A percentile compares a stretch with the other conserved stretches of the same genome.
Conservation (phyloP, 2,113 vertebrate species). For the Scomber scombrus region DNA sequence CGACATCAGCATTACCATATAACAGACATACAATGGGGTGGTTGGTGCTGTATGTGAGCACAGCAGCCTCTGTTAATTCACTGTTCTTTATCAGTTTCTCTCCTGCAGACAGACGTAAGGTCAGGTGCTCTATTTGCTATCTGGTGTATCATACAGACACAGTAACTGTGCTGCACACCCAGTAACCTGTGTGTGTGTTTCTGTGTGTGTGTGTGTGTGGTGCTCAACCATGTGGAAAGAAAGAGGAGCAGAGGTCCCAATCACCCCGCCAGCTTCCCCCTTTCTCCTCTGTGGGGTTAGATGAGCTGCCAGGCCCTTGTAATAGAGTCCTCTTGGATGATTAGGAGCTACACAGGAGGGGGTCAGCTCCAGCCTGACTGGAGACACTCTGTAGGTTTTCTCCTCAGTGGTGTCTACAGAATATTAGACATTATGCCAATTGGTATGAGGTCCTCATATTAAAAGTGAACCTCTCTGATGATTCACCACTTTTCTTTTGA, state of each 20-base stretch:
- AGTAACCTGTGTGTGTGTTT: slow-evolving; percentile 31
- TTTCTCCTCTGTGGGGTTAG: slow-evolving; percentile 65
- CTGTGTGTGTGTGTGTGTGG: slow-evolving; percentile 38
- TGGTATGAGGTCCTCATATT: slow-evolving; percentile 32
- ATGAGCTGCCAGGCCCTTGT: slow-evolving; percentile 78
- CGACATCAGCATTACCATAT: slow-evolving; percentile 64
- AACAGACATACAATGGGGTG: slow-evolving; percentile 39
- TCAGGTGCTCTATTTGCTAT: slow-evolving; percentile 90
- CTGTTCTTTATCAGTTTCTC: slow-evolving; percentile 58
- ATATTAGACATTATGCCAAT: slow-evolving; percentile 57
- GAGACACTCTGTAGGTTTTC: slow-evolving; percentile 56
- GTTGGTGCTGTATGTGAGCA: slow-evolving; percentile 3
- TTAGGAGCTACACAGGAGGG: slow-evolving; percentile 77
- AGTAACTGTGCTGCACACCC: slow-evolving; percentile 46
- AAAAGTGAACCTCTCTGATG: slow-evolving; percentile 29
- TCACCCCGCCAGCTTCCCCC: slow-evolving; percentile 51
- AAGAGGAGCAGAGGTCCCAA: slow-evolving; percentile 75
- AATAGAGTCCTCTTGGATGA: slow-evolving; percentile 81
- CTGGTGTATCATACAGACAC: slow-evolving; percentile 70
- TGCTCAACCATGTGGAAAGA: slow-evolving; percentile 77
- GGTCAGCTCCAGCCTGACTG: slow-evolving; percentile 67
- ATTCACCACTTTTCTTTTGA: slow-evolving; percentile 41
- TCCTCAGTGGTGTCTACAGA: slow-evolving; percentile 43
- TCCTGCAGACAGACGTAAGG: slow-evolving; percentile 90
- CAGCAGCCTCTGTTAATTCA: slow-evolving; percentile 39